Percentiles rank a stretch among this genome's conserved stretches.
Evolutionary conservation across 2,113 vertebrate genomes (phyloP).

Genomic region (Cebus imitator): DNA sequence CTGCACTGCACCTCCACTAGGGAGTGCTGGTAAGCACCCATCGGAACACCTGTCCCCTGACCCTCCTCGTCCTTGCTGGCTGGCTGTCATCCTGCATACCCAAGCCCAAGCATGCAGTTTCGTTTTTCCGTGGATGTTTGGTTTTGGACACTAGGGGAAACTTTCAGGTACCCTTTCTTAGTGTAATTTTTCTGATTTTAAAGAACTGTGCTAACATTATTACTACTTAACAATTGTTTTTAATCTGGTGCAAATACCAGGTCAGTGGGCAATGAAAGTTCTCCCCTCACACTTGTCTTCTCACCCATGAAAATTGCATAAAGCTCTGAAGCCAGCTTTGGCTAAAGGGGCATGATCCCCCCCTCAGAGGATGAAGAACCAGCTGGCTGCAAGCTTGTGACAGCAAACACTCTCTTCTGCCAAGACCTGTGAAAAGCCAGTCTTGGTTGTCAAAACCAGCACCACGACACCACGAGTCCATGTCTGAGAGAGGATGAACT

Average conservation of each 20-base stretch:
- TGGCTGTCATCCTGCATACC: not conserved
- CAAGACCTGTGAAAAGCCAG: not conserved
- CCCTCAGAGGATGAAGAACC: not conserved
- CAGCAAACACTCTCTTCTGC: not conserved
- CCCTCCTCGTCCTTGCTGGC: not conserved
- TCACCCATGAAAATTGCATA: not conserved
- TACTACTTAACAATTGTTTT: not conserved
- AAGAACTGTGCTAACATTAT: not conserved
- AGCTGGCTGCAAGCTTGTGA: fast-evolving
- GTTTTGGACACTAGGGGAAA: not conserved
- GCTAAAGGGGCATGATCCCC: fast-evolving
- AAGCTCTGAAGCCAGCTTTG: not conserved
- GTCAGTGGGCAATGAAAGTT: not conserved
- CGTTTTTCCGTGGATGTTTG: not conserved
- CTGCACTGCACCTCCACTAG: too few species aligned
- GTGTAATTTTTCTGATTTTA: not conserved
- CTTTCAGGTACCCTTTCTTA: not conserved
- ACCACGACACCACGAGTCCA: fast-evolving
- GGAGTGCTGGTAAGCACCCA: not conserved
- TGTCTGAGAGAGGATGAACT: not conserved
- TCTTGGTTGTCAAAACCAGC: not conserved
- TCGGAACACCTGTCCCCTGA: not conserved
- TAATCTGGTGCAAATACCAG: not conserved
- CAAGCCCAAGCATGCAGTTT: not conserved
- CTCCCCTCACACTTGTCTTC: not conserved